Percentiles rank a stretch among this genome's conserved stretches.
Conservation (phyloP, 2,888 invertebrate genomes). For the Perdita meconis region DNA sequence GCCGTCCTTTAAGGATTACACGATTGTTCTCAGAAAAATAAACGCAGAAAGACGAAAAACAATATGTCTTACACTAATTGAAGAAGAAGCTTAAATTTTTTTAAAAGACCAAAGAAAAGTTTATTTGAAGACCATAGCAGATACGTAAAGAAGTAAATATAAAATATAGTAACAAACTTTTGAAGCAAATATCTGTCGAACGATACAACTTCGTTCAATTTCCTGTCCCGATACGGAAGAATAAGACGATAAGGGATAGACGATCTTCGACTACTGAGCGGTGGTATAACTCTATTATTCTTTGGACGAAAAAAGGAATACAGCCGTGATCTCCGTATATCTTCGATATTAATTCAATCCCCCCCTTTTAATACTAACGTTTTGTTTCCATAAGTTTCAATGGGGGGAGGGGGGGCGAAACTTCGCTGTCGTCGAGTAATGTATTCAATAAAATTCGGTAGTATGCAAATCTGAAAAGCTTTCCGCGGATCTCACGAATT, state of each 20-base stretch:
- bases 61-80: no score
- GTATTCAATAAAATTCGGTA: conserved; percentile 69
- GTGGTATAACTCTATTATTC: neutral
- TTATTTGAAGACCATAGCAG: no score
- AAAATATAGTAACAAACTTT: no score
- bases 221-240: neutral
- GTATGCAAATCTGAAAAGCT: conserved; percentile 67
- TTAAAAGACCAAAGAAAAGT: no score
- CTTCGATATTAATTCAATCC: conserved; percentile 28
- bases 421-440: conserved; percentile 57
- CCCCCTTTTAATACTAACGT: conserved; percentile 16
- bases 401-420: conserved; percentile 19
- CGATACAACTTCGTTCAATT: neutral
- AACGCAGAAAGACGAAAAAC: no score
- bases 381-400: conserved; percentile 39
- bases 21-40: neutral
- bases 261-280: no score
- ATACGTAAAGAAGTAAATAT: no score
- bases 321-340: neutral
- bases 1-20: neutral
- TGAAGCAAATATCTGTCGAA: neutral
- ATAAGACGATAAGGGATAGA: neutral
- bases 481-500: conserved; percentile 57
- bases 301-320: neutral
- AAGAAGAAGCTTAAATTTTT: neutral